Conservation (phyloP, 1,140 invertebrate genomes). For the Procambarus virginalis region DNA sequence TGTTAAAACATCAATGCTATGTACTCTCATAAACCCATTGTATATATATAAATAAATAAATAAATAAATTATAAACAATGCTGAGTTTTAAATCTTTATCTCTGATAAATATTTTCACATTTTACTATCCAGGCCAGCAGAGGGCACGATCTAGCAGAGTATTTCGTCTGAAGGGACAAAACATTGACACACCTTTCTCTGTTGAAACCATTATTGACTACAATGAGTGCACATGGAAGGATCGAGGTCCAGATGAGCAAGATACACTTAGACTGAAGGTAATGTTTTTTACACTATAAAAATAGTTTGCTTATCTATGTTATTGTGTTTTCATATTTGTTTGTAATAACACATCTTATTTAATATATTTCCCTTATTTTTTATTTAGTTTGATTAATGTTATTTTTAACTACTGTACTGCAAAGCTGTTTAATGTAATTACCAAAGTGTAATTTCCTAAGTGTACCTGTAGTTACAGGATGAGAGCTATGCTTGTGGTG, state of each 20-base stretch:
- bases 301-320: not conserved
- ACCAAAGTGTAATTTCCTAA: too few relatives aligned
- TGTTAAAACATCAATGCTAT: too few relatives aligned
- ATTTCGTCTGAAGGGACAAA: slow-evolving; percentile 75
- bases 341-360: not conserved
- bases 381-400: too few relatives aligned
- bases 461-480: too few relatives aligned
- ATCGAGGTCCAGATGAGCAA: slow-evolving; percentile 45
- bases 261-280: slow-evolving; percentile 65
- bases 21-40: too few relatives aligned
- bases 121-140: slow-evolving; percentile 73
- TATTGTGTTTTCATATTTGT: not conserved
- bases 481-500: too few relatives aligned
- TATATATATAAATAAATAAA: too few relatives aligned
- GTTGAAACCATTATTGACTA: slow-evolving; percentile 77
- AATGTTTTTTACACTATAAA: not conserved
- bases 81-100: too few relatives aligned
- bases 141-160: slow-evolving; percentile 74
- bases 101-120: not conserved
- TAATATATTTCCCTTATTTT: not conserved
- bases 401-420: too few relatives aligned
- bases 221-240: slow-evolving; percentile 75
- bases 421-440: too few relatives aligned
- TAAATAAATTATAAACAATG: too few relatives aligned
- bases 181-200: slow-evolving; percentile 75